Conservation (phyloP, 2,797 vertebrate genomes). For the Anguilla marmorata region DNA sequence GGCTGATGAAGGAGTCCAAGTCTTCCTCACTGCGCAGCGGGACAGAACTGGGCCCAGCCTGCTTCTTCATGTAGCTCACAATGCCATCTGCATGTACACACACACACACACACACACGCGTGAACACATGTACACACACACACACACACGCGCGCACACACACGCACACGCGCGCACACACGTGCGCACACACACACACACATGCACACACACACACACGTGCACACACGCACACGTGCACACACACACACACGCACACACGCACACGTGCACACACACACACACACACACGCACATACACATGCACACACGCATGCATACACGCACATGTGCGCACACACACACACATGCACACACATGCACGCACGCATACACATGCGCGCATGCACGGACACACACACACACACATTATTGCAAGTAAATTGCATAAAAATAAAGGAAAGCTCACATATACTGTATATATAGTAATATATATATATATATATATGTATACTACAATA, state of each 20-base stretch:
- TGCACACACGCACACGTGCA: neutral
- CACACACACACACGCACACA: neutral
- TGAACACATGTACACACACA: neutral
- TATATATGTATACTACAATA: neutral
- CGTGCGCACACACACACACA: neutral
- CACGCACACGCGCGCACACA: too few relatives aligned
- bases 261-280: too few relatives aligned
- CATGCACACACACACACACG: neutral
- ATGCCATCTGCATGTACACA: conserved; percentile 63
- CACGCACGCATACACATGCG: neutral
- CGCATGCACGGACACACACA: neutral
- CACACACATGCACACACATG: too few relatives aligned
- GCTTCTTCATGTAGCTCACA: conserved; percentile 69
- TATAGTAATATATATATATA: neutral
- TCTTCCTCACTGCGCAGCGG: conserved; percentile 57
- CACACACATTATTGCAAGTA: neutral
- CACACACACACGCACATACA: too few relatives aligned
- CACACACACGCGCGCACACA: neutral
- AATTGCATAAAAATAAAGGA: neutral
- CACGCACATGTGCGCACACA: too few relatives aligned
- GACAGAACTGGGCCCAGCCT: conserved; percentile 69
- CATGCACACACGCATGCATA: neutral
- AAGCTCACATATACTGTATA: neutral
- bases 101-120: neutral
- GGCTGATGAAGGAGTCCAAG: conserved; percentile 62